Conservation (phyloP, 2,113 vertebrate genomes). For the Stegastes partitus region DNA sequence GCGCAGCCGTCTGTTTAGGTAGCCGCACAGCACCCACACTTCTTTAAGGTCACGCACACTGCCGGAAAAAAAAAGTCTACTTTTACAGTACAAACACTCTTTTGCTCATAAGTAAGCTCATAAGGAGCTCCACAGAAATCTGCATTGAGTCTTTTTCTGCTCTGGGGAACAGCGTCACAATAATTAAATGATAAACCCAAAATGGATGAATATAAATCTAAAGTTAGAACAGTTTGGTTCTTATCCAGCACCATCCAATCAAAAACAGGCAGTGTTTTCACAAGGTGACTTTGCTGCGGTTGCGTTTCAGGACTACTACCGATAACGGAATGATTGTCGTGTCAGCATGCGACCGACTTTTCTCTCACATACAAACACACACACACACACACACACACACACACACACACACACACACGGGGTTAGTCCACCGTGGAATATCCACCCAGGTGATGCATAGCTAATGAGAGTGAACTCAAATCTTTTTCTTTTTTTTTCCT, state of each 20-base stretch:
- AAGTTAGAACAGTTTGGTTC: constrained; percentile 13
- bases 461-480: constrained; percentile 24
- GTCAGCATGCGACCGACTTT: constrained; percentile 40
- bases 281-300: constrained; percentile 36
- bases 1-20: constrained; percentile 17
- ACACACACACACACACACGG: neutral
- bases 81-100: neutral
- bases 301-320: constrained; percentile 15
- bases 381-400: constrained; percentile 1
- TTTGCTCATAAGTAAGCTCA: too few species aligned
- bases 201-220: constrained; percentile 17
- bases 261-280: constrained; percentile 25
- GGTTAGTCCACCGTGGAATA: neutral
- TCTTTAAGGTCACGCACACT: constrained; percentile 25
- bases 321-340: constrained; percentile 38
- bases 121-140: too few species aligned
- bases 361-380: neutral
- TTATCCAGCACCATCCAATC: constrained; percentile 35
- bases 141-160: neutral
- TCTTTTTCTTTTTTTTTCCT: neutral
- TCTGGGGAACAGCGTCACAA: constrained; percentile 5
- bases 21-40: neutral
- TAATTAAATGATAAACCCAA: constrained; percentile 50
- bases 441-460: constrained; percentile 34
- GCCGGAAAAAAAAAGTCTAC: constrained; percentile 1